Conservation (phyloP, 2,888 invertebrate species). For the Koerneria pararmatus region DNA sequence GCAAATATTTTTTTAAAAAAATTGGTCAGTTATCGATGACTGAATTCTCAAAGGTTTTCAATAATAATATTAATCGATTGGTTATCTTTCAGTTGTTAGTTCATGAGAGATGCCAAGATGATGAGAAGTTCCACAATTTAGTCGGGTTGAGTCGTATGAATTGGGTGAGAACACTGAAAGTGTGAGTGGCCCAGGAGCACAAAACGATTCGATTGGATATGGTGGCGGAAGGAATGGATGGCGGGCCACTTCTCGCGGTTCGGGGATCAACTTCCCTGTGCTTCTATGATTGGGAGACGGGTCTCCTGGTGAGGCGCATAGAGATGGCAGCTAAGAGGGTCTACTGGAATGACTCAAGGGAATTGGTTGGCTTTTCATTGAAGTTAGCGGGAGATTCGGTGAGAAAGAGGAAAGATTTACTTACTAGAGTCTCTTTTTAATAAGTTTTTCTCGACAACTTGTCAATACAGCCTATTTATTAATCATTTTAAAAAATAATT, state of each 20-base stretch:
- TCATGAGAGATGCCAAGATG: too few species aligned
- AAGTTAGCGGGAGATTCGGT: too few species aligned
- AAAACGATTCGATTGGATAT: constrained; percentile 82
- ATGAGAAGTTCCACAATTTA: too few species aligned
- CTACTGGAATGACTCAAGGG: constrained; percentile 94
- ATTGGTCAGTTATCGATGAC: too few species aligned
- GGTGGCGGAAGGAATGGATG: constrained; percentile 74
- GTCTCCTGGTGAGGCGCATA: constrained; percentile 85
- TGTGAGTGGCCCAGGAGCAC: constrained; percentile 33
- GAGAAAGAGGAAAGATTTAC: too few species aligned
- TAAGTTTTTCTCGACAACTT: background rate
- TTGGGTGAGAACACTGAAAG: background rate
- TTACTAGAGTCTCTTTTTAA: too few species aligned
- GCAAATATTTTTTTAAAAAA: too few species aligned
- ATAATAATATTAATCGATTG: too few species aligned
- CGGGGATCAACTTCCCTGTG: constrained; percentile 62
- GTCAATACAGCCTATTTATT: background rate
- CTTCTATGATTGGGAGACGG: constrained; percentile 97
- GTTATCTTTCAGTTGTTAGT: too few species aligned
- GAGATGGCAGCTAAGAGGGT: constrained; percentile 85
- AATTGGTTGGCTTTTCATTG: constrained; percentile 72
- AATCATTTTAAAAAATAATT: background rate
- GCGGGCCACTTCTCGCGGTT: constrained; percentile 73
- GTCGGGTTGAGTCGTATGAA: too few species aligned
- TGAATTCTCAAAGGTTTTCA: too few species aligned